Percentiles rank a stretch among this genome's conserved stretches.
These are phyloP conservation scores for Cactoblastis cactorum DNA, from an alignment of 2,888 invertebrate species.

Conservation along the genomic window DNA sequence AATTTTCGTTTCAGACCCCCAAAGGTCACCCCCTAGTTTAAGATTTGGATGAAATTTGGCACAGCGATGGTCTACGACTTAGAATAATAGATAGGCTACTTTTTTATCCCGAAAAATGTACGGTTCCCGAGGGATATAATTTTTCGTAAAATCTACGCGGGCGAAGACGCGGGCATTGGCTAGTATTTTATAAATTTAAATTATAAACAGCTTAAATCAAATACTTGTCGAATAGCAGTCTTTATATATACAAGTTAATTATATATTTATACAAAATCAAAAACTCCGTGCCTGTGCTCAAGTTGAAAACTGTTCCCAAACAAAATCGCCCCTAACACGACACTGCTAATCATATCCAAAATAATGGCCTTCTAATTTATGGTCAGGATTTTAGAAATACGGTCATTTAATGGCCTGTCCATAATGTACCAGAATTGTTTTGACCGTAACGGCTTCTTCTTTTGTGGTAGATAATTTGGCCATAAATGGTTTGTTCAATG, in stretches of 20 bases:
- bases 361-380: constrained; percentile 28
- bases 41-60: too few relatives aligned
- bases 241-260: too few relatives aligned
- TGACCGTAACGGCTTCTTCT: constrained; percentile 15
- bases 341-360: constrained; percentile 28
- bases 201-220: too few relatives aligned
- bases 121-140: too few relatives aligned
- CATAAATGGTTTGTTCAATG: constrained; percentile 21
- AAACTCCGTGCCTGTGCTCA: constrained; percentile 11
- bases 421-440: constrained; percentile 26
- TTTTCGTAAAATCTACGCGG: too few relatives aligned
- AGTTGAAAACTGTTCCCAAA: constrained; percentile 20
- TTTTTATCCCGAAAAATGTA: neutral
- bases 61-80: too few relatives aligned
- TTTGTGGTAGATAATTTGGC: constrained; percentile 16
- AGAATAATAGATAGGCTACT: too few relatives aligned
- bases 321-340: constrained; percentile 24
- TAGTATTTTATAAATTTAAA: too few relatives aligned
- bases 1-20: too few relatives aligned
- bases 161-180: too few relatives aligned
- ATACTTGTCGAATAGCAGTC: too few relatives aligned
- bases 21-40: too few relatives aligned
- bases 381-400: constrained; percentile 20
- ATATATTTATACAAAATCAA: neutral
- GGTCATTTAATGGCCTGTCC: constrained; percentile 29